Evolutionary conservation across 2,888 invertebrate genomes (phyloP), one percentile per base, ranked within the genome.

Genomic region (Auanema freiburgensis): DNA sequence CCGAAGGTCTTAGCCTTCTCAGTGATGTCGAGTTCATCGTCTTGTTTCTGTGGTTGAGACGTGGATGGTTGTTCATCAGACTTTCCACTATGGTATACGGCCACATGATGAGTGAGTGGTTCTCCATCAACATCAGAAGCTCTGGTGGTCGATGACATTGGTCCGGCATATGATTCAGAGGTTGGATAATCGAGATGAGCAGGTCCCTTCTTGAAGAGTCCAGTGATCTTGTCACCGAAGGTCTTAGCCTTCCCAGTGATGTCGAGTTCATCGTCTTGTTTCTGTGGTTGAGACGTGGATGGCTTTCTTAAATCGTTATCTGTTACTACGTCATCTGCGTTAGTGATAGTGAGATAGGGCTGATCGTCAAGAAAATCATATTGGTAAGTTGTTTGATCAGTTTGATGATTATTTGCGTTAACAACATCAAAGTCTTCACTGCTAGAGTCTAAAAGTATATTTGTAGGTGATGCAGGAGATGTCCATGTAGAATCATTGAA

Each of bases 31-130:
- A 41, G 23, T 21, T 42, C 49, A 25, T 58, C 43, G n/a, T 54
- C 56, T 14, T 40, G 33, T 53, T 51, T 46, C 42, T 46, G 56
- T 16, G 18, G 18, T 43, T 33, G 33, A 41, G 33, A 52, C 12
- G 18, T 52, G 8, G 18, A 16, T n/a, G 52, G 24, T 23, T 50
- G 49, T 14, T 55, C 60, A 42, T 70, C 70, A 42, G 56, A 60
- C 23, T 63, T 24, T 21, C 70, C 70, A 23, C 41, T 55, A 50
- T 72, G 65, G 53, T 70, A 70, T 54, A 70, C 66, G 3, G 63
- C 42, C 16, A 71, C 71, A 41, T 75, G 69, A 23, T 59, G 56
- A 41, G 58, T 52, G n/a, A 70, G 49, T 14, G 71, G 69, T 12
- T 61, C 33, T 10, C 59, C 69, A 12, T 71, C 67, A 24, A 71